Conservation (phyloP, 1,140 invertebrate species). For the Euwallacea fornicatus region DNA sequence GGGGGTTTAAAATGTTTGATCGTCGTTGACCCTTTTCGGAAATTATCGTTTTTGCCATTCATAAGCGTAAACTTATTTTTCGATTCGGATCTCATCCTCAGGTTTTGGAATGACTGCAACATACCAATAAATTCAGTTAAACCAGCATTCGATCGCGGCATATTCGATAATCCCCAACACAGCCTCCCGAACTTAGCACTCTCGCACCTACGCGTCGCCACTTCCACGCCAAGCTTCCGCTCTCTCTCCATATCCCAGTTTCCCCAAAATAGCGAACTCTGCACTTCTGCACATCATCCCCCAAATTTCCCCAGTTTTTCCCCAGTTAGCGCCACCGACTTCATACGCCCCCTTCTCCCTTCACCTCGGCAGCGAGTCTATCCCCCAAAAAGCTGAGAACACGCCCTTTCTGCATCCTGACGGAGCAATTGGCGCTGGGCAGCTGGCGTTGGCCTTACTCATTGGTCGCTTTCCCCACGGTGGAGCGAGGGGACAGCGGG, state of each 20-base stretch:
- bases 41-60: too few relatives aligned
- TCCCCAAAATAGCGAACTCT: slow-evolving; percentile 31
- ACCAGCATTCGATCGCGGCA: too few relatives aligned
- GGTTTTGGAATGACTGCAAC: too few relatives aligned
- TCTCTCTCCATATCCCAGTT: slow-evolving; percentile 18
- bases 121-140: too few relatives aligned
- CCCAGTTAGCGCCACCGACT: slow-evolving; percentile 44
- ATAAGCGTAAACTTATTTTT: too few relatives aligned
- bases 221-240: slow-evolving; percentile 17
- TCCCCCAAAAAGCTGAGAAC: slow-evolving; percentile 21
- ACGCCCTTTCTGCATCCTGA: slow-evolving; percentile 24
- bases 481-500: slow-evolving; percentile 9
- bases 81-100: too few relatives aligned
- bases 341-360: slow-evolving; percentile 38
- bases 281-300: slow-evolving; percentile 13
- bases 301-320: slow-evolving; percentile 24
- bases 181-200: slow-evolving; percentile 13
- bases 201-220: slow-evolving; percentile 30
- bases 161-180: too few relatives aligned
- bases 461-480: slow-evolving; percentile 7
- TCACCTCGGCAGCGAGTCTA: slow-evolving; percentile 37
- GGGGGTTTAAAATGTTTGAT: too few relatives aligned
- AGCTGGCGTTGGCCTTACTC: slow-evolving; percentile 40
- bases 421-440: slow-evolving; percentile 15
- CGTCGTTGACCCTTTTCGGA: too few relatives aligned